Base-by-base conservation (phyloP, 2,888 invertebrate species). In the Cybosia mesomella region DNA sequence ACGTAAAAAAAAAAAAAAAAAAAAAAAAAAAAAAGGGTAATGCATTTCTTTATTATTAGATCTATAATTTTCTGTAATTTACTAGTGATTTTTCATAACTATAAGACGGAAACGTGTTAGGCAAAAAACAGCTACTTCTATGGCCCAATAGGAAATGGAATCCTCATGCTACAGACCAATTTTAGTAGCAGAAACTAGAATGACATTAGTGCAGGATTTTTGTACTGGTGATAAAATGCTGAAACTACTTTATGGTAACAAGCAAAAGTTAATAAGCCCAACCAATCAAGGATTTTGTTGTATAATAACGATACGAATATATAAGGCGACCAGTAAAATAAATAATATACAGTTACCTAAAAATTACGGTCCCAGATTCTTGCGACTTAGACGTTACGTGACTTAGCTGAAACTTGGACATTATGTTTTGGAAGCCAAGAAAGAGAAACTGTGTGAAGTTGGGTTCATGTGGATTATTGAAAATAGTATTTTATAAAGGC, bases 91-190 rank as follows among this genome's bases (percentile, higher is more conserved):
- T 7, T 43, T 11, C 0, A 7, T 43, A 7, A 43, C 43, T 18
- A 58, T 11, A 32, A 32, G 11, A 21, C 36, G 3, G 3, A 22
- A 24, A 60, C 39, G 2, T 15, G 22, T 43, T 1, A 39, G 0
- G 9, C 24, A 24, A 11, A 22, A 62, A 49, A 49, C 62, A 18
- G 62, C 62, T 62, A 11, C 22, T 54, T 62, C 28, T 22, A 34
- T 49, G 57, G 57, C 67, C 57, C 22, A 11, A 36, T 18, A 43
- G 7, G 18, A 18, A 43, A 43, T 4, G 18, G 7, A 18, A 43
- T 62, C 34, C 22, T 67, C 34, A 67, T 43, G 61, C 57, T 34
- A 43, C 61, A 57, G 61, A 49, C 43, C 58, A 67, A 49, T 61
- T 62, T 34, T 13, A 49, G 58, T 43, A 53, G 36, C 24, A 59